Evolutionary conservation across 2,888 invertebrate genomes (phyloP).

Genomic region (Drosophila sordidula): DNA sequence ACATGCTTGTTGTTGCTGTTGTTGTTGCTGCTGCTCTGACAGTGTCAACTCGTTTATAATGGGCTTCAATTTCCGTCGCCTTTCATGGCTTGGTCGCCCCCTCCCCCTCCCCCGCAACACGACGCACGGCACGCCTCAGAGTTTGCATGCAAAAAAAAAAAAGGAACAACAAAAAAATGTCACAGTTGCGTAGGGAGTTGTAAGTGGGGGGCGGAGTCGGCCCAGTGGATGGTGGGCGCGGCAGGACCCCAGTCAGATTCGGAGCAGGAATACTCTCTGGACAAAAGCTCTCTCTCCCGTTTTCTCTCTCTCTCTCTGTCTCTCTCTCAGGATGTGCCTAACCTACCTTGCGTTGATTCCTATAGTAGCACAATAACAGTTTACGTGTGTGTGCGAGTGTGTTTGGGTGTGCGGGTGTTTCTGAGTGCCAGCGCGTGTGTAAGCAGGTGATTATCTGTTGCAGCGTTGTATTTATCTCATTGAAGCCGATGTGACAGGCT

Average conservation of each 20-base stretch:
- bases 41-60: constrained; percentile 62
- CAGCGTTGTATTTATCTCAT: constrained; percentile 76
- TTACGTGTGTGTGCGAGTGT: constrained; percentile 13
- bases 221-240: constrained; percentile 66
- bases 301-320: constrained; percentile 10
- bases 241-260: constrained; percentile 53
- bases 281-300: constrained; percentile 17
- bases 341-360: constrained; percentile 81
- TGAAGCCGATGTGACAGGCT: constrained; percentile 52
- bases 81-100: constrained; percentile 46
- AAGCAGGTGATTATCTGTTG: constrained; percentile 82
- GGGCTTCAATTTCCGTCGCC: constrained; percentile 70
- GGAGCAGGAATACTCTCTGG: constrained; percentile 23
- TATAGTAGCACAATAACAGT: constrained; percentile 66
- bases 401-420: constrained; percentile 20
- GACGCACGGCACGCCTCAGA: constrained; percentile 60
- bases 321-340: constrained; percentile 75
- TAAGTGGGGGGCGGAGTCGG: constrained; percentile 31
- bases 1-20: constrained; percentile 47
- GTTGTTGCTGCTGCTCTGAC: constrained; percentile 23
- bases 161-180: constrained; percentile 17
- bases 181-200: constrained; percentile 48
- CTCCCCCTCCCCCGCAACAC: constrained; percentile 1
- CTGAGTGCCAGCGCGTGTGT: constrained; percentile 49
- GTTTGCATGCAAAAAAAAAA: constrained; percentile 53